Percentiles rank a stretch among this genome's conserved stretches.
phyloP scores from a whole-genome alignment of 2,888 invertebrate genomes.

The Dexiosoma caninum region DNA sequence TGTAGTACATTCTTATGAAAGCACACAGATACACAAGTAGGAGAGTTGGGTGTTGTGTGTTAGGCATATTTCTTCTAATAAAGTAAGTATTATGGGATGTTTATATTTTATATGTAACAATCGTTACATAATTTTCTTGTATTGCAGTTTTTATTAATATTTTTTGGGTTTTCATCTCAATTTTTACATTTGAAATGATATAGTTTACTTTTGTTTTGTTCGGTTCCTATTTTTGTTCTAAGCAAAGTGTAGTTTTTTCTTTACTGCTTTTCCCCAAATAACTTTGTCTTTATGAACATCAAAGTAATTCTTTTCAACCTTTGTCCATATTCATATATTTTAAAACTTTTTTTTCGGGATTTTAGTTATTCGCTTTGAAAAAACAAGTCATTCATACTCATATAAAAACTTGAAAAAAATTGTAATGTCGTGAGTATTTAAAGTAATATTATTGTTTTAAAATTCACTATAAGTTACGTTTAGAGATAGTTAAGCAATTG shows the following conservation, averaged over 20 bases:
- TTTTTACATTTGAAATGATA: constrained; percentile 24
- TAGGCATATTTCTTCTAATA: background rate
- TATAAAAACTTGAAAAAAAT: too few species aligned
- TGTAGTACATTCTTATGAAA: background rate
- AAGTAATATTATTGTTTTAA: too few species aligned
- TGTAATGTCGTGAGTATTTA: too few species aligned
- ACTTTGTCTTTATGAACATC: constrained; percentile 64
- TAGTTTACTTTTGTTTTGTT: constrained; percentile 36
- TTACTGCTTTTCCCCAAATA: constrained; percentile 50
- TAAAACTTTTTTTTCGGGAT: constrained; percentile 50
- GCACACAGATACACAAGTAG: background rate
- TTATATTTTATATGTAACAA: constrained; percentile 44
- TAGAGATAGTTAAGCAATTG: too few species aligned
- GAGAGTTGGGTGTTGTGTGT: background rate
- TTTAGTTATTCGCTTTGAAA: constrained; percentile 39
- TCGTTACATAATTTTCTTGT: constrained; percentile 43
- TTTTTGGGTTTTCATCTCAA: constrained; percentile 59
- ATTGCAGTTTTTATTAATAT: constrained; percentile 37
- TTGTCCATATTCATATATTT: constrained; percentile 64
- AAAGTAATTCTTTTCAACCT: constrained; percentile 66
- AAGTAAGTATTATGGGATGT: constrained; percentile 33
- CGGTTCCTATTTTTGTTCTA: too few species aligned
- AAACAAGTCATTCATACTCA: constrained; percentile 36
- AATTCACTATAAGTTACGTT: too few species aligned
- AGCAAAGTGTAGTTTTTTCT: constrained; percentile 11